Base-by-base conservation (phyloP, 2,888 invertebrate genomes). In the Yponomeuta evonymella region DNA sequence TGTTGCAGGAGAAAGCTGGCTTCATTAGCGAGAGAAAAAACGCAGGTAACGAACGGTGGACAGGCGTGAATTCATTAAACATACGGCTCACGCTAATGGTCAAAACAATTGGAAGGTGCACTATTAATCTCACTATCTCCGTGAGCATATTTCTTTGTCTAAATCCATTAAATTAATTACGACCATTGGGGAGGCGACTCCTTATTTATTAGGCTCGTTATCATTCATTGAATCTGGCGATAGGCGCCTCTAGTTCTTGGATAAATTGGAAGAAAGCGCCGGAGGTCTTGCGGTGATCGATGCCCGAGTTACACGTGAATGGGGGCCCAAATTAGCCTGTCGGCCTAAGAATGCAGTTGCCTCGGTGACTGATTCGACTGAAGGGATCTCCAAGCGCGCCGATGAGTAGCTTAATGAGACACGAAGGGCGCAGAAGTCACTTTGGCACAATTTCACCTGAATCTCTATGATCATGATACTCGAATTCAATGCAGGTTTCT, bases 111-210 rank as follows among this genome's bases (percentile, higher is more conserved):
- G 79, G 78, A 78, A 80, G 79, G 77, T 79, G 78, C 75, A 76
- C 81, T 83, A 88, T 90, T 86, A 88, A 89, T 90, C 88, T 87
- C 83, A 89, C 90, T 91, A 91, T 90, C 89, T 90, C 86, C 83
- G 83, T 86, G 86, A 87, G 90, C 89, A 90, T 89, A 91, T 89
- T 91, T 91, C 90, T 90, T 90, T 90, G 90, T 91, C 89, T 89
- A 89, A 90, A 90, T 90, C 89, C 91, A 91, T 90, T 91, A 90
- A 90, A 90, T 91, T 91, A 90, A 92, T 91, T 91, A 90, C 88
- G 81, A 81, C 83, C 85, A 88, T 90, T 90, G 84, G 85, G 87
- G 89, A 86, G 88, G 84, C 87, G 88, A 86, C 85, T 86, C 80
- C 82, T 89, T 90, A 90, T 90, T 91, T 91, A 92, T 91, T 91